phyloP scores from a whole-genome alignment of 2,113 vertebrate species.

The Dunckerocampus dactyliophorus region DNA sequence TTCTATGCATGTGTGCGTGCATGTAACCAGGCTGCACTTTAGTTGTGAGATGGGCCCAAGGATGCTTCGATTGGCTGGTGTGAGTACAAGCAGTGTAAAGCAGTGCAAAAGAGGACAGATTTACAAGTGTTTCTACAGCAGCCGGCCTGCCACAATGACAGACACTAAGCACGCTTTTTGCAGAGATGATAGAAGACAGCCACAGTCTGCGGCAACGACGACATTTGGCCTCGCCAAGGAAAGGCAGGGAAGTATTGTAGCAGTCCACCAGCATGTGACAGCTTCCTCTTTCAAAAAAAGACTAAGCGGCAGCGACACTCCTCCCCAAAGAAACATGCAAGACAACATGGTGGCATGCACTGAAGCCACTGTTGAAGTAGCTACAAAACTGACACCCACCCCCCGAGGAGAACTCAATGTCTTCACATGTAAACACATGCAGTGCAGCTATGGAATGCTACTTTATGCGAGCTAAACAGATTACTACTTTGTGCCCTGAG shows the following conservation, averaged over 20 bases:
- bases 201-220: constrained; percentile 24
- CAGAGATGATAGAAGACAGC: background rate
- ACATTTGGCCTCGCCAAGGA: constrained; percentile 46
- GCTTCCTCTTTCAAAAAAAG: constrained; percentile 35
- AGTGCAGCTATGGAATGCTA: background rate
- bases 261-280: constrained; percentile 17
- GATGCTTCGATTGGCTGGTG: background rate
- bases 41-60: too few species aligned
- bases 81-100: background rate
- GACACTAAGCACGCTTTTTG: background rate
- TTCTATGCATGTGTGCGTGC: too few species aligned
- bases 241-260: constrained; percentile 64
- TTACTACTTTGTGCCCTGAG: constrained; percentile 40
- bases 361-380: background rate
- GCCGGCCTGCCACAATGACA: background rate
- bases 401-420: background rate
- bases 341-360: background rate
- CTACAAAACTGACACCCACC: background rate
- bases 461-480: constrained; percentile 21
- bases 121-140: too few species aligned
- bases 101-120: background rate
- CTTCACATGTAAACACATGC: background rate
- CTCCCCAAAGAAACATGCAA: constrained; percentile 4
- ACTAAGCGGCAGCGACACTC: background rate
- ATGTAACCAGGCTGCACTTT: too few species aligned